phyloP scores from a whole-genome alignment of 2,113 vertebrate species.

The Pelusios castaneus region DNA sequence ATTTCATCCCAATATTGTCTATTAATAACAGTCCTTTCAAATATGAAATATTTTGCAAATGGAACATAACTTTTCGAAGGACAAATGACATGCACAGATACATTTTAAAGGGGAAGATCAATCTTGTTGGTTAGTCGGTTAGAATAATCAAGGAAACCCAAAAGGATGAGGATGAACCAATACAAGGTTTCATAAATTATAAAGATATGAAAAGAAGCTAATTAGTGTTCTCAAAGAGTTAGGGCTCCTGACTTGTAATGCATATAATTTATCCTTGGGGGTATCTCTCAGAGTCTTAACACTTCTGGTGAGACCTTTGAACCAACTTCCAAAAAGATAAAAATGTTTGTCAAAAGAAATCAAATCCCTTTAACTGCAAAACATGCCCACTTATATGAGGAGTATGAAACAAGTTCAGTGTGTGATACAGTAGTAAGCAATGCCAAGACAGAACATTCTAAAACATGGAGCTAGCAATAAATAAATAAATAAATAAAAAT shows the following conservation, averaged over 20 bases:
- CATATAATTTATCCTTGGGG: not conserved
- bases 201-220: not conserved
- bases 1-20: conserved; percentile 12
- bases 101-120: conserved; percentile 1
- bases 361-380: conserved; percentile 4
- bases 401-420: not conserved
- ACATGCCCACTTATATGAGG: not conserved
- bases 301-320: not conserved
- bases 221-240: not conserved
- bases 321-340: not conserved
- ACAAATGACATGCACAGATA: not conserved
- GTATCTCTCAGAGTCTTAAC: conserved; percentile 13
- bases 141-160: conserved; percentile 10
- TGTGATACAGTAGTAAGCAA: not conserved
- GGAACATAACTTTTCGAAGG: not conserved
- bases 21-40: conserved; percentile 40
- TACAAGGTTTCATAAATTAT: not conserved
- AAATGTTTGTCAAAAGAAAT: conserved; percentile 29
- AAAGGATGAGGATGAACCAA: not conserved
- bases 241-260: not conserved
- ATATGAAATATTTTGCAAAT: conserved; percentile 24
- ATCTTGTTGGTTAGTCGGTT: not conserved
- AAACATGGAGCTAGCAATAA: not conserved
- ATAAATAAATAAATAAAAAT: not conserved
- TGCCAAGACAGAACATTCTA: not conserved